Conservation (phyloP, 2,797 vertebrate genomes). For the Myotis planiceps region DNA sequence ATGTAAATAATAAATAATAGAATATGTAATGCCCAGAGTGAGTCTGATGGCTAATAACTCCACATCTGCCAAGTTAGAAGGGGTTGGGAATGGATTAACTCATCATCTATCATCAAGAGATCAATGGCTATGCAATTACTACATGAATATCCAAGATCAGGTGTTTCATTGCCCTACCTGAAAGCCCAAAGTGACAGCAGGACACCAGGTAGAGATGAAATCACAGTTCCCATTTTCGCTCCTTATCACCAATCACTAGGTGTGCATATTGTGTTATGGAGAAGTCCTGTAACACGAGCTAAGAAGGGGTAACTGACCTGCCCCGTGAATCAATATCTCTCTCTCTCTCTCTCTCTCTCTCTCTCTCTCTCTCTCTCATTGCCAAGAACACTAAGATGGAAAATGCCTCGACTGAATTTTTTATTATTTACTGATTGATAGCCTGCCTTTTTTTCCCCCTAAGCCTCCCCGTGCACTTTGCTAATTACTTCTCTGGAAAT, state of each 20-base stretch:
- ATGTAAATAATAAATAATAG: constrained; percentile 79
- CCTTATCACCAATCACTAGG: background rate
- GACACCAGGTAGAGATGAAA: constrained; percentile 23
- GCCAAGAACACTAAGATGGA: constrained; percentile 68
- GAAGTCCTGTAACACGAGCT: background rate
- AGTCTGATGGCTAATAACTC: constrained; percentile 60
- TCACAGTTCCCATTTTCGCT: background rate
- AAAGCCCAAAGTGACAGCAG: background rate
- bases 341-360: background rate
- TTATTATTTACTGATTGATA: constrained; percentile 78
- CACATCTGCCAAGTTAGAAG: constrained; percentile 67
- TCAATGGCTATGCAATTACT: constrained; percentile 68
- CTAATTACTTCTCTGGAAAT: constrained; percentile 76
- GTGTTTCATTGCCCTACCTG: constrained; percentile 27
- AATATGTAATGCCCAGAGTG: constrained; percentile 59
- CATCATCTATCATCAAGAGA: constrained; percentile 68
- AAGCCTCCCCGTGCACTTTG: constrained; percentile 64
- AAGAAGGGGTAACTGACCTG: background rate
- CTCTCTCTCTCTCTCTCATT: background rate
- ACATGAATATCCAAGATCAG: constrained; percentile 32
- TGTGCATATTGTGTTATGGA: background rate
- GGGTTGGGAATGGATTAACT: constrained; percentile 70
- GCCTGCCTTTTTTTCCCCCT: background rate
- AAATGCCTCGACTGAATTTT: constrained; percentile 73
- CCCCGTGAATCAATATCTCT: constrained; percentile 46